phyloP scores from a whole-genome alignment of 2,888 invertebrate species.

The Tetropium fuscum region DNA sequence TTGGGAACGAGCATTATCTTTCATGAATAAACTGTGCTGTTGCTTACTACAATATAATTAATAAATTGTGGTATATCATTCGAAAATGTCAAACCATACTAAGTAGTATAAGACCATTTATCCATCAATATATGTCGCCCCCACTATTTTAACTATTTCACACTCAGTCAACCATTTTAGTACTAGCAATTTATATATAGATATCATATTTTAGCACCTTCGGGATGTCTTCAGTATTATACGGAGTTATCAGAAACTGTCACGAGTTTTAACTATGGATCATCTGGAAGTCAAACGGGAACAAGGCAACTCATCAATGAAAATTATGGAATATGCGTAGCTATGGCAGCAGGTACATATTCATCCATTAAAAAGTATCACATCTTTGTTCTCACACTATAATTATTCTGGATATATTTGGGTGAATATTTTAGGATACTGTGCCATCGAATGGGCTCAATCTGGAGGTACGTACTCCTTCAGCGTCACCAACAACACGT shows the following conservation, averaged over 20 bases:
- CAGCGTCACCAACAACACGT: conserved; percentile 75
- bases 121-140: too few relatives aligned
- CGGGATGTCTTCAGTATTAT: conserved; percentile 82
- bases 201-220: conserved; percentile 74
- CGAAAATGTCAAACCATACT: too few relatives aligned
- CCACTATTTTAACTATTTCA: too few relatives aligned
- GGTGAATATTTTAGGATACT: conserved; percentile 70
- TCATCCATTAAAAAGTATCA: not conserved
- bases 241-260: conserved; percentile 73
- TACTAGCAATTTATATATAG: too few relatives aligned
- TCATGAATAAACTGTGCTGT: too few relatives aligned
- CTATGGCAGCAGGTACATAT: conserved; percentile 70
- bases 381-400: too few relatives aligned
- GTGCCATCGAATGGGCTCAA: conserved; percentile 76
- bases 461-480: conserved; percentile 72
- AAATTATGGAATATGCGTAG: conserved; percentile 82
- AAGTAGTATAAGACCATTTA: too few relatives aligned
- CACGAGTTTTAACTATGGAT: conserved; percentile 80
- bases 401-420: too few relatives aligned
- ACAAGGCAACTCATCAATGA: conserved; percentile 78
- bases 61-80: too few relatives aligned
- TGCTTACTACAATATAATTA: too few relatives aligned
- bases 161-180: too few relatives aligned
- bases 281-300: conserved; percentile 66
- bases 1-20: too few relatives aligned